Conservation (phyloP, 2,888 invertebrate genomes). For the Agrilus cyanescens region DNA sequence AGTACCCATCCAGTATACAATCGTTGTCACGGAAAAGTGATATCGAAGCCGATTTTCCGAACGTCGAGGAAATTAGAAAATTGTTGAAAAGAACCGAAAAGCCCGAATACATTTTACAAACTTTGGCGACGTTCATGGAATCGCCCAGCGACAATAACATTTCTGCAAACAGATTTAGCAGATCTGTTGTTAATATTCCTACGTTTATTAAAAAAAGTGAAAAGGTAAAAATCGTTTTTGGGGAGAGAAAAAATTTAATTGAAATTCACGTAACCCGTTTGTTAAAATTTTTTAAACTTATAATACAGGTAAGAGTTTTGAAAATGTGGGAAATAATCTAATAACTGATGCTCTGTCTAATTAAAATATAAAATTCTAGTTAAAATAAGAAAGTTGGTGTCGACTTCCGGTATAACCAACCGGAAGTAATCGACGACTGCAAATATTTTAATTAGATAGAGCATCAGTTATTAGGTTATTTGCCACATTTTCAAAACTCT, state of each 20-base stretch:
- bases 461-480: no score
- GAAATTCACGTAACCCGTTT: no score
- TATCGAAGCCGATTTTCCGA: slow-evolving; percentile 40
- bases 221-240: slow-evolving; percentile 38
- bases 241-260: no score
- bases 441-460: no score
- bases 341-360: no score
- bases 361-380: neutral
- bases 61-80: slow-evolving; percentile 52
- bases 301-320: no score
- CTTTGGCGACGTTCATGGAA: slow-evolving; percentile 47
- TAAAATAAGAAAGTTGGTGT: no score
- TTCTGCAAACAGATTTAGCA: slow-evolving; percentile 35
- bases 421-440: no score
- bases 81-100: slow-evolving; percentile 60
- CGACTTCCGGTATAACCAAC: no score
- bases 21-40: slow-evolving; percentile 42
- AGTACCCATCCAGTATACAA: slow-evolving; percentile 35
- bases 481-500: no score
- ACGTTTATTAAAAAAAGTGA: slow-evolving; percentile 60
- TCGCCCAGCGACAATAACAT: slow-evolving; percentile 37
- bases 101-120: slow-evolving; percentile 52
- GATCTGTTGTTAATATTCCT: slow-evolving; percentile 62
- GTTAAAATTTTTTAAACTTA: no score
- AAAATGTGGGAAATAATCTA: no score